These are phyloP conservation scores for Channa argus DNA, from an alignment of 2,113 vertebrate species.

Conservation along the genomic window DNA sequence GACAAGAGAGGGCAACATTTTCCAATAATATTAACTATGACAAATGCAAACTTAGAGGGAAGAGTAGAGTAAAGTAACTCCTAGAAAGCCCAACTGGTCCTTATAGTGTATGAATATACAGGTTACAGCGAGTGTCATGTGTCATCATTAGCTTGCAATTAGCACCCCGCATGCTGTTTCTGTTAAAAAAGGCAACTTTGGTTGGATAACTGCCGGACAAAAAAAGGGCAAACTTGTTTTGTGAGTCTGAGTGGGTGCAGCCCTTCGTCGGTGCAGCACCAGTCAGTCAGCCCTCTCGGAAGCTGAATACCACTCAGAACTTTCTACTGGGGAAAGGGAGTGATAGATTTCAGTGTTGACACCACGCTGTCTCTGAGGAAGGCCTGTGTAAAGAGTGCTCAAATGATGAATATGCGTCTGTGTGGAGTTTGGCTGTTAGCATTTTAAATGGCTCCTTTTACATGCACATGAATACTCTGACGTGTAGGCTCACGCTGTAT, in stretches of 20 bases:
- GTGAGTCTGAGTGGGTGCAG: neutral
- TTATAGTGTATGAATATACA: neutral
- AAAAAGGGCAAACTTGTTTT: neutral
- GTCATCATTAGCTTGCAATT: too few species aligned
- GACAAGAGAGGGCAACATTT: neutral
- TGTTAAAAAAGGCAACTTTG: neutral
- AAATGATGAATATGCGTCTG: conserved; percentile 25
- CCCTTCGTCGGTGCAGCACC: conserved; percentile 45
- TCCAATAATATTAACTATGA: neutral
- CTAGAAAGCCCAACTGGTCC: neutral
- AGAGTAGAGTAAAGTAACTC: too few species aligned
- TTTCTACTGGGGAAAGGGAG: conserved; percentile 12
- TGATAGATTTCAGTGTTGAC: conserved; percentile 40
- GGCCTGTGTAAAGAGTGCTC: neutral
- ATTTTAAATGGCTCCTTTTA: conserved; percentile 36
- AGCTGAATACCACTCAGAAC: conserved; percentile 6
- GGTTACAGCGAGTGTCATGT: too few species aligned
- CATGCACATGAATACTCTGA: conserved; percentile 4
- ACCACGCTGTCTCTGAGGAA: conserved; percentile 19
- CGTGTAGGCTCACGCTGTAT: neutral
- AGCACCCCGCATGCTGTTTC: neutral
- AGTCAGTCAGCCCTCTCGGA: neutral
- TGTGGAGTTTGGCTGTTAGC: conserved; percentile 14
- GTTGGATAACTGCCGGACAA: neutral
- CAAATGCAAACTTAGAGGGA: neutral